phyloP scores from a whole-genome alignment of 2,797 vertebrate species.

The Enteromius unitaeniatus region DNA sequence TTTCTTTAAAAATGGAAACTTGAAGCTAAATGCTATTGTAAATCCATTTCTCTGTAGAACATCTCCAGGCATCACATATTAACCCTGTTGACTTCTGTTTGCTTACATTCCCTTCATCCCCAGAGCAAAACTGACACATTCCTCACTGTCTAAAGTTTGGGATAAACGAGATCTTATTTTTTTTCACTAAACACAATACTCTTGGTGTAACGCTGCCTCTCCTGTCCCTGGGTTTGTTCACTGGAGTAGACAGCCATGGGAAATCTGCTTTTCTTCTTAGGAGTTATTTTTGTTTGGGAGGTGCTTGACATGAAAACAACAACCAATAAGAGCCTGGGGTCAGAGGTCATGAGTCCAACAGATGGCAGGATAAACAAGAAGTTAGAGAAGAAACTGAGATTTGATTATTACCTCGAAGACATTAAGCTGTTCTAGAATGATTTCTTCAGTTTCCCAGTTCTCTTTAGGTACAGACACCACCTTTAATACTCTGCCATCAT shows the following conservation, averaged over 20 bases:
- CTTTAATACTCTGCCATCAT: slow-evolving; percentile 88
- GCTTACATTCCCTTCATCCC: slow-evolving; percentile 7
- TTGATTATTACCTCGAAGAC: slow-evolving; percentile 86
- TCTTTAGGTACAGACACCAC: slow-evolving; percentile 82
- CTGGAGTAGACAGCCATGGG: slow-evolving; percentile 62
- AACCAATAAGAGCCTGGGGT: slow-evolving; percentile 15
- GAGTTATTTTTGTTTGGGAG: slow-evolving; percentile 61
- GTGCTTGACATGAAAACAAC: slow-evolving; percentile 51
- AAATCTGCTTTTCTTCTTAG: slow-evolving; percentile 67
- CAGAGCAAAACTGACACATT: slow-evolving; percentile 35
- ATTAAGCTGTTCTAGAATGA: slow-evolving; percentile 90
- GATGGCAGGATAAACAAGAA: slow-evolving; percentile 44
- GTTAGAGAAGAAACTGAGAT: slow-evolving; percentile 25
- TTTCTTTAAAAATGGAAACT: not conserved
- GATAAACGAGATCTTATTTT: slow-evolving; percentile 37
- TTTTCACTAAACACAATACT: slow-evolving; percentile 36
- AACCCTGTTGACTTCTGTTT: slow-evolving; percentile 32
- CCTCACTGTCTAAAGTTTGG: slow-evolving; percentile 12
- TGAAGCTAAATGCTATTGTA: not conserved
- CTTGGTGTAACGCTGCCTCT: slow-evolving; percentile 9
- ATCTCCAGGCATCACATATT: slow-evolving; percentile 19
- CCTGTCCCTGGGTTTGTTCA: slow-evolving; percentile 27
- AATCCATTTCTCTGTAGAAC: not conserved
- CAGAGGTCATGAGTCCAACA: slow-evolving; percentile 47
- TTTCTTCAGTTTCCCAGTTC: slow-evolving; percentile 82